phyloP scores from a whole-genome alignment of 2,797 vertebrate species.

The Galagoides demidoff region DNA sequence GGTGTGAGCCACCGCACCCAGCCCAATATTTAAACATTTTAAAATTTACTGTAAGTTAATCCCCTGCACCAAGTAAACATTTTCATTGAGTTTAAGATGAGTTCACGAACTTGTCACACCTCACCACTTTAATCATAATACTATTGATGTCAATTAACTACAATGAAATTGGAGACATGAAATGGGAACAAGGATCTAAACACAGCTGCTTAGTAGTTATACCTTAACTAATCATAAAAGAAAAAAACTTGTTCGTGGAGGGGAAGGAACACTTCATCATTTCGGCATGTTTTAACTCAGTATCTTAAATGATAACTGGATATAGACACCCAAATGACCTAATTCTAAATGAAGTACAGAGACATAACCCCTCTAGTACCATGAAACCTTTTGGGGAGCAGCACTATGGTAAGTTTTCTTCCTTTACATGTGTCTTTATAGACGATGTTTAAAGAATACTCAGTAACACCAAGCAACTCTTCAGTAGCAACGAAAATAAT shows the following conservation, averaged over 20 bases:
- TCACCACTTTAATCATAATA: slow-evolving; percentile 37
- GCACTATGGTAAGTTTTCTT: not conserved
- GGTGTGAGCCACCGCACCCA: too few relatives aligned
- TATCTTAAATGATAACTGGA: slow-evolving; percentile 31
- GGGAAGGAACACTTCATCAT: not conserved
- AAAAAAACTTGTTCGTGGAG: not conserved
- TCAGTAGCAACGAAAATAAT: too few relatives aligned
- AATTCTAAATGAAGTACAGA: not conserved
- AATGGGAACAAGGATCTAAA: slow-evolving; percentile 26
- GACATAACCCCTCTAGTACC: not conserved
- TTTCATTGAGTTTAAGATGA: slow-evolving; percentile 22
- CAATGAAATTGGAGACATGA: not conserved
- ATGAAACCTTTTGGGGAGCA: not conserved
- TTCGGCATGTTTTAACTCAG: slow-evolving; percentile 46
- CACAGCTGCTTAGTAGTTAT: not conserved
- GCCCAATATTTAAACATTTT: not conserved
- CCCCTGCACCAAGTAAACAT: slow-evolving; percentile 6
- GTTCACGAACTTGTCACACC: too few relatives aligned
- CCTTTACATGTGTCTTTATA: not conserved
- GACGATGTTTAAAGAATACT: not conserved
- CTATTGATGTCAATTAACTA: not conserved
- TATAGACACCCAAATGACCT: not conserved
- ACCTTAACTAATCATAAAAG: slow-evolving; percentile 22
- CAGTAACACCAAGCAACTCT: not conserved
- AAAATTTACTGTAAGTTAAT: not conserved